Evolutionary conservation across 2,113 vertebrate species (phyloP).

Genomic region (Stomatorhinus ivindoensis): DNA sequence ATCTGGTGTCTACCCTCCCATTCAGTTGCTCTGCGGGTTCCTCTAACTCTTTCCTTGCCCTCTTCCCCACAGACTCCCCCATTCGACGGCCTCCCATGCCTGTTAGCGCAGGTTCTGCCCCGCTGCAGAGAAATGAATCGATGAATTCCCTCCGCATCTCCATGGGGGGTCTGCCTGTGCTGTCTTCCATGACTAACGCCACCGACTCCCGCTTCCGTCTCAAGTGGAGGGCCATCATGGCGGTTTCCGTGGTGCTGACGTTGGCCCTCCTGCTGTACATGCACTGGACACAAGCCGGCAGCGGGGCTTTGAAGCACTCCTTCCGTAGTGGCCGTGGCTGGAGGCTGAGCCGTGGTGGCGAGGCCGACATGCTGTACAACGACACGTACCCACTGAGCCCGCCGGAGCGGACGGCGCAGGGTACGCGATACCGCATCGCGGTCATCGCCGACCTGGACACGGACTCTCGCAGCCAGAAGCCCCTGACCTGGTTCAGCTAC

Average conservation of each 20-base stretch:
- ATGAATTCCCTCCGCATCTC: constrained; percentile 20
- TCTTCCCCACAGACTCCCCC: neutral
- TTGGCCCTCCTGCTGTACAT: constrained; percentile 66
- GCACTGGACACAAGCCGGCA: constrained; percentile 51
- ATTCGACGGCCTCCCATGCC: neutral
- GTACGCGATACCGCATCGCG: constrained; percentile 73
- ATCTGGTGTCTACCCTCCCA: neutral
- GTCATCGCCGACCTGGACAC: constrained; percentile 83
- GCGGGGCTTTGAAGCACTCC: neutral
- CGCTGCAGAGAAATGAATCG: neutral
- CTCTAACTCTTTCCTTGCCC: neutral
- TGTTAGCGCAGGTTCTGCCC: neutral
- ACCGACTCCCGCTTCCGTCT: constrained; percentile 75
- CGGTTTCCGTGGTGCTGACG: constrained; percentile 48
- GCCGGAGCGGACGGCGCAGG: constrained; percentile 61
- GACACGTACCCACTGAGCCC: constrained; percentile 79
- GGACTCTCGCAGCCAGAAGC: constrained; percentile 57
- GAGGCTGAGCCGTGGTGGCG: neutral
- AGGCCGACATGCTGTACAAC: constrained; percentile 59
- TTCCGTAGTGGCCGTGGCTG: constrained; percentile 28
- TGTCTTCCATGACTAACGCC: constrained; percentile 15
- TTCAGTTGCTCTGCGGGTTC: neutral
- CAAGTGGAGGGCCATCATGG: constrained; percentile 76
- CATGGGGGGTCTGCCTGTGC: constrained; percentile 7
- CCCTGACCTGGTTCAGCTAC: constrained; percentile 87